Percentiles rank a stretch among this genome's conserved stretches.
phyloP scores from a whole-genome alignment of 1,140 invertebrate species.

The Drosophila auraria region DNA sequence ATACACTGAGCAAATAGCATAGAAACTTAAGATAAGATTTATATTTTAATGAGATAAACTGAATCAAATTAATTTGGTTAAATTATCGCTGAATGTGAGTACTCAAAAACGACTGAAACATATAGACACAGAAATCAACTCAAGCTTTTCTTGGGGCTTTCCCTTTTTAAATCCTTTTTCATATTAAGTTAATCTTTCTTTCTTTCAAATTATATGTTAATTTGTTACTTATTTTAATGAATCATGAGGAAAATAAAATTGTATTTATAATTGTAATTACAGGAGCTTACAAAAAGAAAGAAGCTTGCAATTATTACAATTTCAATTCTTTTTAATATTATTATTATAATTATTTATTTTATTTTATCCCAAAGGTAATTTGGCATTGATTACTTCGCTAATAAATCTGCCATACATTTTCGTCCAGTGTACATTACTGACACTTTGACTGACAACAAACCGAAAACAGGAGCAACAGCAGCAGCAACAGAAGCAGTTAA shows the following conservation, averaged over 20 bases:
- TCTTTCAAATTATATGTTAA: background rate
- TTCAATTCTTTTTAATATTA: too few relatives aligned
- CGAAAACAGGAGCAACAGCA: slow-evolving; percentile 67
- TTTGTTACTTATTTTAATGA: background rate
- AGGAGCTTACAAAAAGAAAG: background rate
- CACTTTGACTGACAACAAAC: slow-evolving; percentile 75
- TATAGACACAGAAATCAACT: background rate
- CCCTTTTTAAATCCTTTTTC: rapidly evolving
- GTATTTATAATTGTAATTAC: background rate
- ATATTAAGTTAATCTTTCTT: background rate
- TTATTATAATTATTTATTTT: too few relatives aligned
- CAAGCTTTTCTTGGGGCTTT: background rate
- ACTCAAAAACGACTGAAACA: background rate
- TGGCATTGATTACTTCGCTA: background rate
- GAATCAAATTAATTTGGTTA: background rate
- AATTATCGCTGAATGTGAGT: too few relatives aligned
- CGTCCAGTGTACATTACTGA: slow-evolving; percentile 32
- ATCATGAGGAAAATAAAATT: background rate
- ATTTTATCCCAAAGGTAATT: too few relatives aligned
- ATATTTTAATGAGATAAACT: background rate
- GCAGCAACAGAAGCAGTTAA: slow-evolving; percentile 38
- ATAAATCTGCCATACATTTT: background rate
- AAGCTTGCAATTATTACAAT: background rate
- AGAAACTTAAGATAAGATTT: too few relatives aligned
- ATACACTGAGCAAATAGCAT: background rate